Conservation (phyloP, 2,113 vertebrate species). For the Gambusia affinis region DNA sequence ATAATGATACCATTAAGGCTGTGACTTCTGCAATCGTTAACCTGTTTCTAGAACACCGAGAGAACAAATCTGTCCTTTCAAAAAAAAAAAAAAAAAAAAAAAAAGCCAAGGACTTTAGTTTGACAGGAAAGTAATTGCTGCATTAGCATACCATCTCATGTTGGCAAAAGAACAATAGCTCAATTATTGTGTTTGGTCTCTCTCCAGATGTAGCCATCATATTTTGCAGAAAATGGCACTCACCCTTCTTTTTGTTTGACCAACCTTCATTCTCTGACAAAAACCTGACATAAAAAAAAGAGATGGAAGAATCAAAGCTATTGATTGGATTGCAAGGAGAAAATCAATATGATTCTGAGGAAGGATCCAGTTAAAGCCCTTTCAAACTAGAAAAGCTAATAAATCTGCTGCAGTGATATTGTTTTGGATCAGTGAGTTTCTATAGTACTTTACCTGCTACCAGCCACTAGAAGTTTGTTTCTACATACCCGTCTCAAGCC, state of each 20-base stretch:
- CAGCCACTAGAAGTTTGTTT: constrained; percentile 15
- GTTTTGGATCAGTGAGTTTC: constrained; percentile 11
- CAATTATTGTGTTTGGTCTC: constrained; percentile 35
- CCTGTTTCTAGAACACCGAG: constrained; percentile 21
- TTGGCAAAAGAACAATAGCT: constrained; percentile 47
- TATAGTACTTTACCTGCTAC: neutral
- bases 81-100: neutral
- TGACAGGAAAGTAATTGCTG: constrained; percentile 52
- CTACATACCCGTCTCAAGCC: constrained; percentile 12
- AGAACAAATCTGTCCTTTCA: constrained; percentile 39
- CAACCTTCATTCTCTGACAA: constrained; percentile 13
- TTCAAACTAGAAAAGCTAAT: constrained; percentile 26
- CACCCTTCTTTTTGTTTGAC: constrained; percentile 17
- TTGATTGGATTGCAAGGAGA: constrained; percentile 25
- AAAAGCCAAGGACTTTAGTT: constrained; percentile 37
- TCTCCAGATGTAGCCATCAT: constrained; percentile 37
- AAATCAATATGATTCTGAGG: neutral
- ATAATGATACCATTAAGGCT: constrained; percentile 6
- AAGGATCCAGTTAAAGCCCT: constrained; percentile 11
- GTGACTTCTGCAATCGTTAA: constrained; percentile 2
- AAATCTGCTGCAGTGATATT: constrained; percentile 15
- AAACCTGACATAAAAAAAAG: constrained; percentile 2
- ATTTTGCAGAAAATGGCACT: constrained; percentile 27
- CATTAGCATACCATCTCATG: constrained; percentile 54
- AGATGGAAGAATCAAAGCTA: constrained; percentile 7